Percentiles rank a stretch among this genome's conserved stretches.
These are phyloP conservation scores for Loriculus beryllinus DNA, from an alignment of 2,797 vertebrate genomes.

Conservation along the genomic window DNA sequence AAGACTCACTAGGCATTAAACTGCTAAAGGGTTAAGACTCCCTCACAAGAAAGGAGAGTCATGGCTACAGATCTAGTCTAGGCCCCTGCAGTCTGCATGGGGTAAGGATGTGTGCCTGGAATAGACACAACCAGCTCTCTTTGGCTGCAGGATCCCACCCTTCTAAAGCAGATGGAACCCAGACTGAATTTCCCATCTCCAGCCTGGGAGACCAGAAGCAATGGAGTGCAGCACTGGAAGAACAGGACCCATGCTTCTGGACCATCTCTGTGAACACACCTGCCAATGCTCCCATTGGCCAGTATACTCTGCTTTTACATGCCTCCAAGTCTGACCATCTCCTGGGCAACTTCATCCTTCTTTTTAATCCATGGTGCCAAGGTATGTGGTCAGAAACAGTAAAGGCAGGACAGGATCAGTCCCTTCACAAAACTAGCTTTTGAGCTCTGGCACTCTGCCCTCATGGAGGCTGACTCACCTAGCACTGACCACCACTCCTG, in stretches of 20 bases:
- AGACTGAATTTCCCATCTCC: constrained; percentile 80
- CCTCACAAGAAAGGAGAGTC: background rate
- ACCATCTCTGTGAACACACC: constrained; percentile 81
- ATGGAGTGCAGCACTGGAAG: constrained; percentile 83
- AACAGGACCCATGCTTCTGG: constrained; percentile 74
- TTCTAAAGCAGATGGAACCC: constrained; percentile 78
- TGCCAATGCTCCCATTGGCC: constrained; percentile 84
- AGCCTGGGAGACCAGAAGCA: constrained; percentile 69
- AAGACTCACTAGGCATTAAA: background rate
- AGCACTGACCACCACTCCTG: background rate
- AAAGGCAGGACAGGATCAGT: background rate
- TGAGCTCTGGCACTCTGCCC: background rate
- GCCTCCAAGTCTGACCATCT: constrained; percentile 27
- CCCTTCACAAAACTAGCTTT: background rate
- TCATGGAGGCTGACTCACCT: background rate
- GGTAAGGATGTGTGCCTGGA: background rate
- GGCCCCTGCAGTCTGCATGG: background rate
- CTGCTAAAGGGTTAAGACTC: background rate
- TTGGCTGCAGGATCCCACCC: constrained; percentile 79
- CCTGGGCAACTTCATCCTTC: constrained; percentile 84
- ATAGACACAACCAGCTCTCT: background rate
- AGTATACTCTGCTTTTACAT: constrained; percentile 80
- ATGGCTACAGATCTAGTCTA: background rate
- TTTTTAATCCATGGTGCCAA: constrained; percentile 92
- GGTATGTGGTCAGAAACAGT: constrained; percentile 70